Evolutionary conservation across 2,888 invertebrate genomes (phyloP), one percentile per base, ranked within the genome.

Genomic region (Yponomeuta plumbellus): DNA sequence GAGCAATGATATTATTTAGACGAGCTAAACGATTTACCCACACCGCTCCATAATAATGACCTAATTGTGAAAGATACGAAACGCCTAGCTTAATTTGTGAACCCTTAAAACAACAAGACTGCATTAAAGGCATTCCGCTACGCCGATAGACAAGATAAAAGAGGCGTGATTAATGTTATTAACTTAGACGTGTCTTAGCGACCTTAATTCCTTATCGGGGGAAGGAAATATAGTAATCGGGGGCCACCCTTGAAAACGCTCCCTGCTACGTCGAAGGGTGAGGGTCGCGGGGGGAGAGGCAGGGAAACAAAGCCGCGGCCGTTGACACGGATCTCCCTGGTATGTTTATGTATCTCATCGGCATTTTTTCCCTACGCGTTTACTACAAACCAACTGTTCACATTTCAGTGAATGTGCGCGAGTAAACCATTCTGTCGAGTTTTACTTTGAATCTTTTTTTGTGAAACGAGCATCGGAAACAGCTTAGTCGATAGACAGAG

Each of bases 241-340:
- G 78, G 81, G 80, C 83, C 82, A 83, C 86, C 86, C 84, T 84
- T 83, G 81, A 81, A 84, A 85, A 83, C 83, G 86, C 83, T 83
- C 80, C 81, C 81, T 81, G 17, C 20, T 20, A 13, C 39, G 58
- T 39, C n/a, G 62, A 34, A 34, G 66, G 57, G 39, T 26, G 59
- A 52, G 67, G 61, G 56, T 11, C 69, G 71, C 70, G 73, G 75
- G 78, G 71, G 68, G 73, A 74, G 75, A 2, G 77, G 71, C n/a
- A 52, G 40, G 64, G 52, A 10, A 65, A 80, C 80, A 81, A 80
- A 77, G 78, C 81, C 76, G 80, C 83, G 89, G 89, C 86, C 89
- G 84, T 90, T 90, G 89, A 90, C 90, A 87, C 88, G 84, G 83
- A 84, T 86, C 86, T 84, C 82, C 79, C 79, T 77, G 74, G 80